phyloP scores from a whole-genome alignment of 2,113 vertebrate genomes.

The Alectura lathami region DNA sequence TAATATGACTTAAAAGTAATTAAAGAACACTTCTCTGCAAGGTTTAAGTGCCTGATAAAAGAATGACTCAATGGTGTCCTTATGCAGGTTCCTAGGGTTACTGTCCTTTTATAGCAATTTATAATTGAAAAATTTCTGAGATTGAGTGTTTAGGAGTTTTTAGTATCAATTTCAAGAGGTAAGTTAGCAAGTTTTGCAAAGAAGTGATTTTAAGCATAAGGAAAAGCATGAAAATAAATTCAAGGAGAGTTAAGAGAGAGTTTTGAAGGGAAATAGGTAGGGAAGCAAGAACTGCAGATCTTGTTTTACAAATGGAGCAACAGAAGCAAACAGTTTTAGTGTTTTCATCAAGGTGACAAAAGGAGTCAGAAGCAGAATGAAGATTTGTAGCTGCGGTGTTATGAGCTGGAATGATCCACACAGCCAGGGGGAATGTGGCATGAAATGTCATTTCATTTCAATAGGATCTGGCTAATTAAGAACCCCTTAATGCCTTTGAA shows the following conservation, averaged over 20 bases:
- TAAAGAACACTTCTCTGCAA: not conserved
- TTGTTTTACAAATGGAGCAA: not conserved
- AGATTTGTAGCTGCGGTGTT: not conserved
- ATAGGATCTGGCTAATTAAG: not conserved
- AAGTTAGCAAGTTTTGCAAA: not conserved
- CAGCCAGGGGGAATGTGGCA: not conserved
- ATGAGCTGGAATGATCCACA: not conserved
- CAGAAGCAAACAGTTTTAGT: not conserved
- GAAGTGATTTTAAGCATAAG: not conserved
- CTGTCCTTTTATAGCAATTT: not conserved
- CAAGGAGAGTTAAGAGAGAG: not conserved
- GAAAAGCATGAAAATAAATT: not conserved
- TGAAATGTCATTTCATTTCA: constrained; percentile 15
- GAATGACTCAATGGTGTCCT: not conserved
- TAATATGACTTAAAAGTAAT: constrained; percentile 1
- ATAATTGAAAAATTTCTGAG: not conserved
- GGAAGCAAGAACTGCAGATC: not conserved
- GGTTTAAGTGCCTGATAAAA: not conserved
- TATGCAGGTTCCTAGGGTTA: not conserved
- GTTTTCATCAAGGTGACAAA: not conserved
- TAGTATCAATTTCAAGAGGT: not conserved
- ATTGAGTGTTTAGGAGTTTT: not conserved
- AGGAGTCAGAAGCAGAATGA: not conserved
- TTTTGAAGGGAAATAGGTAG: not conserved
- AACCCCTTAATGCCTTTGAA: not conserved